Conservation (phyloP, 2,113 vertebrate species). For the Caretta caretta region DNA sequence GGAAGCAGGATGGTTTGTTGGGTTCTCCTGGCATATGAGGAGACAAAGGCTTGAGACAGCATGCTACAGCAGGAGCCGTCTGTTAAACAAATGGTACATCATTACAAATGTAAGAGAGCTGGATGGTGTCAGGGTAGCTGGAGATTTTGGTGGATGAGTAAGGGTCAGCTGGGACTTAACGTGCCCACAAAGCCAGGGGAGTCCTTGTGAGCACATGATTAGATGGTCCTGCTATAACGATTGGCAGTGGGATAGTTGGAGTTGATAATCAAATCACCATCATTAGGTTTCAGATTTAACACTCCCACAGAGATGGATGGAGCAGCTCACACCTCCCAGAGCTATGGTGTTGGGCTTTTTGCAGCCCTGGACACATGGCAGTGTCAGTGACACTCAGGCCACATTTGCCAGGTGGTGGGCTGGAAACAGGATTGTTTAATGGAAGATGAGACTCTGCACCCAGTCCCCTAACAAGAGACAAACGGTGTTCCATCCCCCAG, state of each 20-base stretch:
- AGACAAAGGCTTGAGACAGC: not conserved
- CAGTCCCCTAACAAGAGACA: not conserved
- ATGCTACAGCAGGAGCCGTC: not conserved
- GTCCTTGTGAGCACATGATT: not conserved
- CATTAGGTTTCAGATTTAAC: not conserved
- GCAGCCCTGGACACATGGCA: not conserved
- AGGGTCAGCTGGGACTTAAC: not conserved
- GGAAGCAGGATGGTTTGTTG: not conserved
- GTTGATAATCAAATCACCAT: not conserved
- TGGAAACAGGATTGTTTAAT: not conserved
- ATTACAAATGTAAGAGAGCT: not conserved
- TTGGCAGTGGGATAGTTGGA: not conserved
- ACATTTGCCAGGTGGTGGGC: not conserved
- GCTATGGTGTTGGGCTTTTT: not conserved
- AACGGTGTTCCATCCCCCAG: accelerated
- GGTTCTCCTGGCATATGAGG: not conserved
- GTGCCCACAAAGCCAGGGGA: not conserved
- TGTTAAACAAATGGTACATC: not conserved
- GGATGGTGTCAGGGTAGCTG: not conserved
- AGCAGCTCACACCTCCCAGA: not conserved
- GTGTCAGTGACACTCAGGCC: not conserved
- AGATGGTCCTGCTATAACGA: not conserved
- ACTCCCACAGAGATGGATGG: not conserved
- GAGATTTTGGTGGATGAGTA: not conserved
- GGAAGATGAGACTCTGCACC: not conserved